These are phyloP conservation scores for Drosophila nigrodunni DNA, from an alignment of 1,140 invertebrate species.

Conservation along the genomic window DNA sequence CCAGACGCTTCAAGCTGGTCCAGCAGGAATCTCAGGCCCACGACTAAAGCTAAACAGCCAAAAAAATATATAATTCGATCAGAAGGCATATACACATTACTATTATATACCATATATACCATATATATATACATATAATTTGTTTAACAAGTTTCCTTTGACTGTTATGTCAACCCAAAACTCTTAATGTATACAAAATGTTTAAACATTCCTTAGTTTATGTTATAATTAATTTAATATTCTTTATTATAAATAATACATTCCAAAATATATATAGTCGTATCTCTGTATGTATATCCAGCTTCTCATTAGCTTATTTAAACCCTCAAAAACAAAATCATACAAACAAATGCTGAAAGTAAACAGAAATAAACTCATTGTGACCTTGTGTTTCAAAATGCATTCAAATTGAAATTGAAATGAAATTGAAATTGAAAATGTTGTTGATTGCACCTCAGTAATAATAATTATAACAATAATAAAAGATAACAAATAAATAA, in stretches of 20 bases:
- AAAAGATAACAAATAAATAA: conserved; percentile 7
- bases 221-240: conserved; percentile 55
- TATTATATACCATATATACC: background rate
- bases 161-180: conserved; percentile 26
- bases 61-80: background rate
- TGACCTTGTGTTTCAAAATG: conserved; percentile 44
- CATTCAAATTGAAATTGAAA: conserved; percentile 34
- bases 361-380: conserved; percentile 31
- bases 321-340: background rate
- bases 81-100: too few relatives aligned
- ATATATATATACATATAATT: conserved; percentile 13
- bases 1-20: conserved; percentile 93
- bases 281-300: conserved; percentile 48
- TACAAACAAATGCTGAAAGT: conserved; percentile 29
- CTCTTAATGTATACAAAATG: conserved; percentile 60
- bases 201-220: conserved; percentile 78
- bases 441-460: conserved; percentile 38
- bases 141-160: conserved; percentile 36
- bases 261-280: conserved; percentile 34
- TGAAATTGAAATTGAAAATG: conserved; percentile 30
- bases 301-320: conserved; percentile 46
- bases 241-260: conserved; percentile 28
- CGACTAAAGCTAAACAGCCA: conserved; percentile 87
- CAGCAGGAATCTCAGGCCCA: conserved; percentile 96
- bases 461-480: conserved; percentile 12